A percentile compares a stretch with the other conserved stretches of the same genome.
These are phyloP conservation scores for Holcopasites calliopsidis DNA, from an alignment of 1,140 invertebrate genomes.

Conservation along the genomic window DNA sequence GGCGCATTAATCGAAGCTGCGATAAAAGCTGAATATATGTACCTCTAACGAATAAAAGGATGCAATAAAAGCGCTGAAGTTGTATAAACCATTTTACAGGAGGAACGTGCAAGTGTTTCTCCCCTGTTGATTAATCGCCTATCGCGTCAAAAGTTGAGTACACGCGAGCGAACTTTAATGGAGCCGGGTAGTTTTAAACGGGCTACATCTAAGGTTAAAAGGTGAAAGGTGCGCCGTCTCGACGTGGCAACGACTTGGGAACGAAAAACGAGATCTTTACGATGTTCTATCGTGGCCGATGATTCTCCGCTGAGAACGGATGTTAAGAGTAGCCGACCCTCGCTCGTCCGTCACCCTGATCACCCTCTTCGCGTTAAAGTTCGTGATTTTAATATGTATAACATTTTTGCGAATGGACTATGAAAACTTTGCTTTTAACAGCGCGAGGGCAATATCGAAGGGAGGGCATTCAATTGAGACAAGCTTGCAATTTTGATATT, in stretches of 20 bases:
- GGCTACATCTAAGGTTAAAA: conserved; percentile 20
- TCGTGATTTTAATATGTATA: conserved; percentile 37
- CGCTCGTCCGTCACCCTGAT: conserved; percentile 29
- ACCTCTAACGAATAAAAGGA: accelerated
- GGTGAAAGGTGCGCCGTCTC: not conserved
- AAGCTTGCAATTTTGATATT: too few species aligned
- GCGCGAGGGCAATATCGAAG: not conserved
- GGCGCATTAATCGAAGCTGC: too few species aligned
- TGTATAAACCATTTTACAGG: not conserved
- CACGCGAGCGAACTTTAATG: conserved; percentile 15
- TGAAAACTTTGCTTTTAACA: not conserved
- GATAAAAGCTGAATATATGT: too few species aligned
- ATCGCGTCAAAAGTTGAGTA: conserved; percentile 18
- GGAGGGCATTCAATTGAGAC: not conserved
- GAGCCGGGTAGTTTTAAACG: conserved; percentile 20
- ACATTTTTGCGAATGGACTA: not conserved
- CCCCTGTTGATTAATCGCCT: conserved; percentile 34
- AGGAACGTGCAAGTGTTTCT: not conserved
- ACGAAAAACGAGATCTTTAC: conserved; percentile 14
- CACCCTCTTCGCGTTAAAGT: conserved; percentile 23
- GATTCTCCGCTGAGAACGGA: conserved; percentile 26
- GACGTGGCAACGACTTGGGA: not conserved
- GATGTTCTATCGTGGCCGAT: conserved; percentile 21
- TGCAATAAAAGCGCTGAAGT: not conserved
- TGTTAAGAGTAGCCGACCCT: conserved; percentile 30